Conservation (phyloP, 2,888 invertebrate species). For the Strigamia maritima region DNA sequence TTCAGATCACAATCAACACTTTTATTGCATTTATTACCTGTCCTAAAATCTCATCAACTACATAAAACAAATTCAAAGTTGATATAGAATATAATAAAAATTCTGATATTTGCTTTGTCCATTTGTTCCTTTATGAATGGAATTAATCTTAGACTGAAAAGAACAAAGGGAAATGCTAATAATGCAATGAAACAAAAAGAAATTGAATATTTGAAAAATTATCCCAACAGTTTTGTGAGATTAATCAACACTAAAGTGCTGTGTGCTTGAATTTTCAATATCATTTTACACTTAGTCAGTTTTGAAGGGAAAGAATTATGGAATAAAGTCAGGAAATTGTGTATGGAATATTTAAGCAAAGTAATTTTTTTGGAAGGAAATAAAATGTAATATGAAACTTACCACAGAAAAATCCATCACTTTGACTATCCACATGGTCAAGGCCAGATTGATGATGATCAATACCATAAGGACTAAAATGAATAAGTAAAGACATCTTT, state of each 20-base stretch:
- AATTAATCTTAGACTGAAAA: not conserved
- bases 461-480: conserved; percentile 83
- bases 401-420: conserved; percentile 96
- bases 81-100: not conserved
- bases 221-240: not conserved
- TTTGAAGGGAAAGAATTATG: not conserved
- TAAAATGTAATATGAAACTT: conserved; percentile 60
- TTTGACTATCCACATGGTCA: conserved; percentile 94
- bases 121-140: not conserved
- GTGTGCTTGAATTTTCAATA: not conserved
- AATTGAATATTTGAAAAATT: not conserved
- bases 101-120: not conserved
- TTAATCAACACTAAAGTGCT: not conserved
- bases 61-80: not conserved
- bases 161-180: not conserved
- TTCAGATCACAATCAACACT: not conserved
- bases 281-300: not conserved
- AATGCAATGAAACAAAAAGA: conserved; percentile 4
- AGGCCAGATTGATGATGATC: conserved; percentile 88
- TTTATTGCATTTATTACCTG: not conserved
- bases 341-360: too few species aligned
- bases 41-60: not conserved
- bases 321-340: not conserved
- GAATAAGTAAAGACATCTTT: conserved; percentile 87
- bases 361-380: too few species aligned